phyloP scores from a whole-genome alignment of 1,140 invertebrate species.

The Druon quercuslanigerum region DNA sequence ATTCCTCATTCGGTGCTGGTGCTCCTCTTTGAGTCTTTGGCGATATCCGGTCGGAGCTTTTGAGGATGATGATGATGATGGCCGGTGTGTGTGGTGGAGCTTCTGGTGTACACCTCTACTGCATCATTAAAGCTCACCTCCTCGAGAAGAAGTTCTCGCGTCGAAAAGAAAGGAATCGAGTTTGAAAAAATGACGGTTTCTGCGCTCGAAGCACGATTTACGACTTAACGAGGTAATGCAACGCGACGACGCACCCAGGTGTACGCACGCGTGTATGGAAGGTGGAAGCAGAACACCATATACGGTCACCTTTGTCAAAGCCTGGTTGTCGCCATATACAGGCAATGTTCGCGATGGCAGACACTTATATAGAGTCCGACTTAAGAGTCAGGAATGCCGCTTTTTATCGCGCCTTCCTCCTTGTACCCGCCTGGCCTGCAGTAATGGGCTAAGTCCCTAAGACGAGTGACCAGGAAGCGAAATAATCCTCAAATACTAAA shows the following conservation, averaged over 20 bases:
- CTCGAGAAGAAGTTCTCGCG: not conserved
- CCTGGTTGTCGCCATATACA: conserved; percentile 71
- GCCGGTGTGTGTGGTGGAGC: not conserved
- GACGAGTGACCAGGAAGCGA: conserved; percentile 13
- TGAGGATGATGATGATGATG: conserved; percentile 23
- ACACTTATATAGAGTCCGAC: conserved; percentile 72
- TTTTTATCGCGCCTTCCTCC: conserved; percentile 68
- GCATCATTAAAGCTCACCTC: conserved; percentile 6
- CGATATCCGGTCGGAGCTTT: conserved; percentile 31
- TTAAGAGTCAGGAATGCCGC: conserved; percentile 71
- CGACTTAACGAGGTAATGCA: conserved; percentile 59
- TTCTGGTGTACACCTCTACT: conserved; percentile 8
- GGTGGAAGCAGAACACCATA: conserved; percentile 70
- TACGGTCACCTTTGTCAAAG: conserved; percentile 73
- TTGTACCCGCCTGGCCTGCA: conserved; percentile 55
- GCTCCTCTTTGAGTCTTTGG: not conserved
- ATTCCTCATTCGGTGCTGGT: conserved; percentile 19
- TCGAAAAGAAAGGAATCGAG: not conserved
- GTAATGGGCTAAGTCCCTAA: conserved; percentile 54
- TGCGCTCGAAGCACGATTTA: conserved; percentile 58
- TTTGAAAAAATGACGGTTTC: conserved; percentile 52
- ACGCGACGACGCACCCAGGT: conserved; percentile 58
- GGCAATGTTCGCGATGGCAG: conserved; percentile 70
- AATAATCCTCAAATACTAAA: not conserved
- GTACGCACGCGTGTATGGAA: conserved; percentile 63